A percentile compares a stretch with the other conserved stretches of the same genome.
Evolutionary conservation across 1,140 invertebrate genomes (phyloP).

Genomic region (Drosophila lacteicornis): DNA sequence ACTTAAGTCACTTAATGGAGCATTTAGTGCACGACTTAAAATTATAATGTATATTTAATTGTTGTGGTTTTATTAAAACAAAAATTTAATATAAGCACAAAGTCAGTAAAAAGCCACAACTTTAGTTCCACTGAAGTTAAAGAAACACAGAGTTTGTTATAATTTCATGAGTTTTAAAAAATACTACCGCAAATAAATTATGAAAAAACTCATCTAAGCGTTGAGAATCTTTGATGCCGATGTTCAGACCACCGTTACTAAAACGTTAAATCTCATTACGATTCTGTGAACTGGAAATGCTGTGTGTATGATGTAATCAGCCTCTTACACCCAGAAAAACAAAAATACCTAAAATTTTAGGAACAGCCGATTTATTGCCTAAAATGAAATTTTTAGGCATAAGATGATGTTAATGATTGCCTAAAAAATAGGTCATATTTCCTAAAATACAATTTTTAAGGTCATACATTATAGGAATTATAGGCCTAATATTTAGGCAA

Average conservation of each 20-base stretch:
- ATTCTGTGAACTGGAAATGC: slow-evolving; percentile 5
- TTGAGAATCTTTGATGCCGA: not conserved
- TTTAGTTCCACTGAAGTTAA: slow-evolving; percentile 20
- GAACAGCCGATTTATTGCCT: too few relatives aligned
- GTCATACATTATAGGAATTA: too few relatives aligned
- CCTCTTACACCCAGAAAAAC: too few relatives aligned
- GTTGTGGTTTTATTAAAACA: slow-evolving; percentile 26
- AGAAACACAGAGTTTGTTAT: not conserved
- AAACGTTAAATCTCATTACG: slow-evolving; percentile 4
- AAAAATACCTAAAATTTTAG: too few relatives aligned
- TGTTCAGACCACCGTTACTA: not conserved
- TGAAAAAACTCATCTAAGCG: not conserved
- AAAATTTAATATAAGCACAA: slow-evolving; percentile 36
- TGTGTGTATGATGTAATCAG: slow-evolving; percentile 2
- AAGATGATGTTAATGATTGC: too few relatives aligned
- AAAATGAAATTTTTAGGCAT: too few relatives aligned
- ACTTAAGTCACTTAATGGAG: slow-evolving; percentile 70
- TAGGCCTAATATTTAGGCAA: too few relatives aligned
- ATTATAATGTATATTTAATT: slow-evolving; percentile 50
- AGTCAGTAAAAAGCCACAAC: slow-evolving; percentile 43
- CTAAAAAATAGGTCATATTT: too few relatives aligned
- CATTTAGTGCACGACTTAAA: slow-evolving; percentile 50
- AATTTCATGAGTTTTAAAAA: not conserved
- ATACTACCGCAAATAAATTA: not conserved
- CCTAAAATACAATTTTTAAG: too few relatives aligned